Percentiles rank a stretch among this genome's conserved stretches.
phyloP scores from a whole-genome alignment of 92 coral and sea anemone species.

The Zoanthus sansibaricus region DNA sequence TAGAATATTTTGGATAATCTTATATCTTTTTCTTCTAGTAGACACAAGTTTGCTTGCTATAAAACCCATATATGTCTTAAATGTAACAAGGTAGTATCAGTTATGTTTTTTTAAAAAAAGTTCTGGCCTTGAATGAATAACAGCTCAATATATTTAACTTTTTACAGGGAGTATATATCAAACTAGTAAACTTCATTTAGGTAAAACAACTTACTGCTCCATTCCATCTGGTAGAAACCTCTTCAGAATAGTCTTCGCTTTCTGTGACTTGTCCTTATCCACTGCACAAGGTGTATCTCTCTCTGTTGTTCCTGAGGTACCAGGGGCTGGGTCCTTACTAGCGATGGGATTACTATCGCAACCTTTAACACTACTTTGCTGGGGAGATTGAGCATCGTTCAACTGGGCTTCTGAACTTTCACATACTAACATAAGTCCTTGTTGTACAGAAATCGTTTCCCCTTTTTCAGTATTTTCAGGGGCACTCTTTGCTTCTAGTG shows the following conservation, averaged over 20 bases:
- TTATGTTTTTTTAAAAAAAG: too few relatives aligned
- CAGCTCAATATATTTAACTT: too few relatives aligned
- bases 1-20: too few relatives aligned
- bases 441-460: background rate
- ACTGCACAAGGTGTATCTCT: conserved; percentile 20
- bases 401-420: conserved; percentile 1
- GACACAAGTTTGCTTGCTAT: too few relatives aligned
- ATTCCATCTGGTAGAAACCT: conserved; percentile 93
- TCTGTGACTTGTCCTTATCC: conserved; percentile 40
- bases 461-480: conserved; percentile 4
- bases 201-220: conserved; percentile 87
- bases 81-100: too few relatives aligned
- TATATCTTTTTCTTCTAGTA: too few relatives aligned
- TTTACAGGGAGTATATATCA: background rate
- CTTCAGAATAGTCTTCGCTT: conserved; percentile 78
- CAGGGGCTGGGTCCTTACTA: background rate
- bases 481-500: background rate
- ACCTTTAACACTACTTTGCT: background rate
- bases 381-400: background rate
- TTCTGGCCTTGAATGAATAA: too few relatives aligned
- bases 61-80: too few relatives aligned
- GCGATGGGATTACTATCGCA: background rate
- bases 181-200: background rate
- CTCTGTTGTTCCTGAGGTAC: conserved; percentile 8
- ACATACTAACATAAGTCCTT: background rate